Conservation (phyloP, 1,140 invertebrate species). For the Cotesia typhae region DNA sequence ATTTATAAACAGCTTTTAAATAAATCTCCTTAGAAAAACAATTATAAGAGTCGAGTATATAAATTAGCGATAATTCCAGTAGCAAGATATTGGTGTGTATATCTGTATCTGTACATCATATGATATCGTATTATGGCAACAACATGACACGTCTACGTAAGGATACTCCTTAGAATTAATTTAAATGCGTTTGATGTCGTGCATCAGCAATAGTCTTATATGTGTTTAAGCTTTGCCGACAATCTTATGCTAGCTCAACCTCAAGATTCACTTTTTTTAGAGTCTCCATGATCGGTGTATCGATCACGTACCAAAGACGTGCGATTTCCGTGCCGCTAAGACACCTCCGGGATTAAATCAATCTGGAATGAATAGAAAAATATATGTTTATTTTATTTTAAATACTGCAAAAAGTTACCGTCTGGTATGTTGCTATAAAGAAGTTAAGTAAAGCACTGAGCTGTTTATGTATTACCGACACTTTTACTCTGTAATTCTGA, state of each 20-base stretch:
- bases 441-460: too few species aligned
- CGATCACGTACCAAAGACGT: slow-evolving; percentile 32
- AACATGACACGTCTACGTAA: not conserved
- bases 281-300: slow-evolving; percentile 18
- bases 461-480: too few species aligned
- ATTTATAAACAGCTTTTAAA: too few species aligned
- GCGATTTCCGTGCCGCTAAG: slow-evolving; percentile 33
- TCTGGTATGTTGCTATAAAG: too few species aligned
- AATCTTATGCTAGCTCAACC: not conserved
- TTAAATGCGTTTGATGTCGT: slow-evolving; percentile 27
- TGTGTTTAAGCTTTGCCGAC: slow-evolving; percentile 28
- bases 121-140: not conserved
- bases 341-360: not conserved
- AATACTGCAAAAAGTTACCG: too few species aligned
- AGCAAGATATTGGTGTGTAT: too few species aligned
- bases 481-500: too few species aligned
- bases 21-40: too few species aligned
- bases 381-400: not conserved
- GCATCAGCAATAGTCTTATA: slow-evolving; percentile 7
- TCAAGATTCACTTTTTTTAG: too few species aligned
- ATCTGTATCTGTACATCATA: not conserved
- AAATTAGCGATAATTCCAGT: too few species aligned
- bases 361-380: not conserved
- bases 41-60: too few species aligned
- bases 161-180: slow-evolving; percentile 1